A percentile compares a stretch with the other conserved stretches of the same genome.
Evolutionary conservation across 2,797 vertebrate species (phyloP).

Genomic region (Knipowitschia caucasica): DNA sequence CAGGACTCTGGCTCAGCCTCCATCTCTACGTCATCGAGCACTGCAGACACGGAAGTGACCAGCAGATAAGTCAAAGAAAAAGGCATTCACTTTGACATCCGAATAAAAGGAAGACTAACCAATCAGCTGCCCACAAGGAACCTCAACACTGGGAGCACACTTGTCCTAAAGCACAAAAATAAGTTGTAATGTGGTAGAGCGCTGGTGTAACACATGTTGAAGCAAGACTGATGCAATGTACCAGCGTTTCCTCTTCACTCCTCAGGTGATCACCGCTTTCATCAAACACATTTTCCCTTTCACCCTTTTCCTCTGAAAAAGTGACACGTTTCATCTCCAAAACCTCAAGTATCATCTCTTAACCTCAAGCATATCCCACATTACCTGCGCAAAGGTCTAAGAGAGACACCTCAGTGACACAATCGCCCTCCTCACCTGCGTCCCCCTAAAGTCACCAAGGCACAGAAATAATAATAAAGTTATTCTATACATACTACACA

Average conservation of each 20-base stretch:
- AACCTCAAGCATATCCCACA: background rate
- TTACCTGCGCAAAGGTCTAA: background rate
- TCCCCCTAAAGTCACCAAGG: background rate
- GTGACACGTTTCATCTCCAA: background rate
- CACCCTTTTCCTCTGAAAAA: background rate
- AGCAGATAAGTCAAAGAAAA: too few relatives aligned
- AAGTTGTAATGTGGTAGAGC: background rate
- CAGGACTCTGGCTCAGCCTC: background rate
- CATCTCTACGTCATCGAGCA: background rate
- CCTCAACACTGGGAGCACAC: background rate
- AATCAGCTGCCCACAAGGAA: conserved; percentile 4
- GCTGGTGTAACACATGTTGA: conserved; percentile 1
- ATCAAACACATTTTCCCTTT: background rate
- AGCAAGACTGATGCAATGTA: background rate
- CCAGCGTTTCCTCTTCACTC: conserved; percentile 4
- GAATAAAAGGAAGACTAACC: background rate
- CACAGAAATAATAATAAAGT: background rate
- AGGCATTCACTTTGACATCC: background rate
- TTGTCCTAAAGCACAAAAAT: background rate
- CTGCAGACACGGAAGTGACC: background rate
- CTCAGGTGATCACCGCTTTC: background rate
- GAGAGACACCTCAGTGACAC: background rate
- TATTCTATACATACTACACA: background rate
- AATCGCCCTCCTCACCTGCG: background rate
- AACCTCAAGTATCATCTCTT: too few relatives aligned